Percentiles rank a stretch among this genome's conserved stretches.
Evolutionary conservation across 2,797 vertebrate genomes (phyloP).

Genomic region (Podargus strigoides): DNA sequence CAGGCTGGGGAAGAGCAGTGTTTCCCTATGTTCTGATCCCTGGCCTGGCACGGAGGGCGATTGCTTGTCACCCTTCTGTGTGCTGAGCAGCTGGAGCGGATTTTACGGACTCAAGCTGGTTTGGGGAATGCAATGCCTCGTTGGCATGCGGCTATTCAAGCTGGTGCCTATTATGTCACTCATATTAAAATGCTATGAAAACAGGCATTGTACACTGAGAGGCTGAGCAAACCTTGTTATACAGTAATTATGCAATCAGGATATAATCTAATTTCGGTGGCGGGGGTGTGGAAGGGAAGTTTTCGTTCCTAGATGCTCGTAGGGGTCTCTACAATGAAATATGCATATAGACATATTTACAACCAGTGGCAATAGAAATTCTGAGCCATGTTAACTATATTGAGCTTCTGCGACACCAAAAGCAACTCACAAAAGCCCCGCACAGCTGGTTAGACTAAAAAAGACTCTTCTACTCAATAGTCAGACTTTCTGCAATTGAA

Average conservation of each 20-base stretch:
- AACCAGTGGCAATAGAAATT: neutral
- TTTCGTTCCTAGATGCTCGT: neutral
- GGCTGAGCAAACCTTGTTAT: constrained; percentile 69
- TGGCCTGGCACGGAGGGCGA: neutral
- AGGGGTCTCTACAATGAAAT: constrained; percentile 12
- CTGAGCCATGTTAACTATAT: neutral
- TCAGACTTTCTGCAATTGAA: constrained; percentile 15
- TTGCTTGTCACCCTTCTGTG: neutral
- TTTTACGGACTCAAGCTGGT: constrained; percentile 61
- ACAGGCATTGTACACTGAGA: constrained; percentile 57
- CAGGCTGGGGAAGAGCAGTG: neutral
- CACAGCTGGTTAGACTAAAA: constrained; percentile 27
- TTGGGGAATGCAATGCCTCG: constrained; percentile 44
- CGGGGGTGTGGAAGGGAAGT: constrained; percentile 8
- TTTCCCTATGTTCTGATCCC: neutral
- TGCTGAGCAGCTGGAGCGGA: constrained; percentile 64
- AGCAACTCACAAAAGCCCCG: neutral
- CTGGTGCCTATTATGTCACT: constrained; percentile 69
- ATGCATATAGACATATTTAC: neutral
- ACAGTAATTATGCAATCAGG: constrained; percentile 67
- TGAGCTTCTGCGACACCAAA: neutral
- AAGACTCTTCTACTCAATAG: neutral
- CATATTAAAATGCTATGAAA: constrained; percentile 67
- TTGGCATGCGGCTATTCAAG: constrained; percentile 65
- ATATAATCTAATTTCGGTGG: constrained; percentile 60